These are phyloP conservation scores for Actinia equina DNA, from an alignment of 64 coral and sea anemone species.

Conservation along the genomic window DNA sequence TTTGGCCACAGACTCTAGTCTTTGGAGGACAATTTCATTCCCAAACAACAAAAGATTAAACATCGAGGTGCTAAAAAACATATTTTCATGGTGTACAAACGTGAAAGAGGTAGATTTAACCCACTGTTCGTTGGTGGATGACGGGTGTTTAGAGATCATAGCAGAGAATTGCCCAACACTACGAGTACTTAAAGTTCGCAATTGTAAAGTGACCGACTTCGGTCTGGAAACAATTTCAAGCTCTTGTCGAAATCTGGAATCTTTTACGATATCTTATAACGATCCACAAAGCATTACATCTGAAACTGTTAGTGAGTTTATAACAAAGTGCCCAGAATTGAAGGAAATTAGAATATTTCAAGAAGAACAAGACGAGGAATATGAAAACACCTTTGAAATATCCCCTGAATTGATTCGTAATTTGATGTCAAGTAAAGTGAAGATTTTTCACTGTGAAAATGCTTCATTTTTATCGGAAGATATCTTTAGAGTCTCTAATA, in stretches of 20 bases:
- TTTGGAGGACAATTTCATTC: slow-evolving; percentile 58
- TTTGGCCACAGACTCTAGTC: slow-evolving; percentile 50
- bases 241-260: slow-evolving; percentile 23
- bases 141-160: slow-evolving; percentile 55
- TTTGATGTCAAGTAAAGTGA: background rate
- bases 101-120: slow-evolving; percentile 44
- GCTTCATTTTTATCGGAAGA: slow-evolving; percentile 52
- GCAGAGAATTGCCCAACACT: slow-evolving; percentile 49
- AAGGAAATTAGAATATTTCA: slow-evolving; percentile 39
- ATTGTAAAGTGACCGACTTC: slow-evolving; percentile 21
- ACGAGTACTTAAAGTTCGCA: slow-evolving; percentile 35
- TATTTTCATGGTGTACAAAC: slow-evolving; percentile 34
- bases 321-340: slow-evolving; percentile 36
- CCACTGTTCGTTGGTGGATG: slow-evolving; percentile 39
- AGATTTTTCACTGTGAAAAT: slow-evolving; percentile 40
- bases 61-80: slow-evolving; percentile 21
- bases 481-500: background rate
- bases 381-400: slow-evolving; percentile 23
- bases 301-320: slow-evolving; percentile 20
- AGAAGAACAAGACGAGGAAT: slow-evolving; percentile 45
- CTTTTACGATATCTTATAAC: slow-evolving; percentile 29
- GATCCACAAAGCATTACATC: slow-evolving; percentile 37
- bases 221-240: slow-evolving; percentile 31
- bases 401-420: background rate
- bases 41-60: slow-evolving; percentile 50